phyloP scores from a whole-genome alignment of 1,140 invertebrate species.

The Lordiphosa clarofinis region DNA sequence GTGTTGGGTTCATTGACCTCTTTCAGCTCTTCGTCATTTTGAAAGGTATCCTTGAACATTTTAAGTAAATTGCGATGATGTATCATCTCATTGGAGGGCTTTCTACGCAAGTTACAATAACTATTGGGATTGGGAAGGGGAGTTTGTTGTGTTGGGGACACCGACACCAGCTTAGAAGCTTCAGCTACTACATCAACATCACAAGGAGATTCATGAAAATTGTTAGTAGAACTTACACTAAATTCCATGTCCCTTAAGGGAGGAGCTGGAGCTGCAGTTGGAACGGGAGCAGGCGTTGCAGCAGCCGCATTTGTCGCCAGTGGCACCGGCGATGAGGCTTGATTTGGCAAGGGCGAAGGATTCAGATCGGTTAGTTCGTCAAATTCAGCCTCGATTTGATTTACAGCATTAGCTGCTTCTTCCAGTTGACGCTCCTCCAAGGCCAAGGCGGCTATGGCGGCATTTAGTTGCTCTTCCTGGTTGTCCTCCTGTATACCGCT shows the following conservation, averaged over 20 bases:
- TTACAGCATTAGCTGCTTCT: constrained; percentile 71
- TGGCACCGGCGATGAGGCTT: background rate
- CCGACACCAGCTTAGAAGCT: constrained; percentile 60
- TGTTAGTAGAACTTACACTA: constrained; percentile 80
- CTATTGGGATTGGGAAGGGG: constrained; percentile 13
- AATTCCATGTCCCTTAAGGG: constrained; percentile 72
- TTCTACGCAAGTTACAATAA: constrained; percentile 73
- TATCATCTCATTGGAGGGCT: constrained; percentile 77
- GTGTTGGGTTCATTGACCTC: constrained; percentile 32
- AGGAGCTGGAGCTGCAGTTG: constrained; percentile 41
- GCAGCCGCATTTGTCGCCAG: constrained; percentile 19
- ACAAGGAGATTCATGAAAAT: constrained; percentile 61
- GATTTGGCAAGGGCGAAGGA: constrained; percentile 34
- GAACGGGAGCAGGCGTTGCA: constrained; percentile 12
- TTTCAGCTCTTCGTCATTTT: constrained; percentile 66
- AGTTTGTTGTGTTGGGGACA: constrained; percentile 16
- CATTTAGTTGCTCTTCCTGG: constrained; percentile 81
- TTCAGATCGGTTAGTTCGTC: constrained; percentile 62
- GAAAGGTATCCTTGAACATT: constrained; percentile 77
- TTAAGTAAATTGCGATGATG: constrained; percentile 70
- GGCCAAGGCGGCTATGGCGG: constrained; percentile 66
- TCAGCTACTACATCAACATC: constrained; percentile 64
- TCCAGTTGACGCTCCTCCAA: constrained; percentile 70
- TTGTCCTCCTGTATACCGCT: constrained; percentile 88
- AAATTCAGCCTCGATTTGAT: constrained; percentile 75